Percentiles rank a stretch among this genome's conserved stretches.
phyloP scores from a whole-genome alignment of 2,888 invertebrate genomes.

The Agonum fuliginosum region DNA sequence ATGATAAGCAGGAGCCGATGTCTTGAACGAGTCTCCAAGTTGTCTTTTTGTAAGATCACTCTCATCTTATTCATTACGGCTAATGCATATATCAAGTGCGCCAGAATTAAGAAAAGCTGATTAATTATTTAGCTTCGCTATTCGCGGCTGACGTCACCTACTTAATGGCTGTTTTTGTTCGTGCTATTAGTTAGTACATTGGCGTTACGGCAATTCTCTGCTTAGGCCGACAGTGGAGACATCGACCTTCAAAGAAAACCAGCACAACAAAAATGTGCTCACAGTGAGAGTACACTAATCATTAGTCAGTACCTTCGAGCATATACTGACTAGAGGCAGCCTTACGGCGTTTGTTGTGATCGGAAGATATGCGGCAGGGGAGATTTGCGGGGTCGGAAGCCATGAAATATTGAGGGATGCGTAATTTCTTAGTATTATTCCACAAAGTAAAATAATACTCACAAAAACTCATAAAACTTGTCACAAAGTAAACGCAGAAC shows the following conservation, averaged over 20 bases:
- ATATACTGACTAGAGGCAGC: too few relatives aligned
- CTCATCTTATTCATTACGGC: constrained; percentile 49
- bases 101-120: constrained; percentile 46
- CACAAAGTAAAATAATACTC: too few relatives aligned
- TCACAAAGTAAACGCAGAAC: too few relatives aligned
- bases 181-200: constrained; percentile 24
- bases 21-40: neutral
- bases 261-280: constrained; percentile 8
- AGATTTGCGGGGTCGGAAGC: too few relatives aligned
- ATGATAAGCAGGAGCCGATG: constrained; percentile 5
- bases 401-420: too few relatives aligned
- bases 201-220: neutral
- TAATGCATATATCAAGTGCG: constrained; percentile 51
- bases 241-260: too few relatives aligned
- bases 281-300: neutral
- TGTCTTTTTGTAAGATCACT: constrained; percentile 46
- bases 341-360: too few relatives aligned
- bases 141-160: constrained; percentile 46
- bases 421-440: too few relatives aligned
- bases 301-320: constrained; percentile 11
- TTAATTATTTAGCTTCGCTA: constrained; percentile 48
- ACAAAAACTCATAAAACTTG: too few relatives aligned
- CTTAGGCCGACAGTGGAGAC: neutral
- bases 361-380: too few relatives aligned
- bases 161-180: constrained; percentile 43